Percentiles rank a stretch among this genome's conserved stretches.
These are phyloP conservation scores for Corythornis leucogaster DNA, from an alignment of 2,797 vertebrate species.

Conservation along the genomic window DNA sequence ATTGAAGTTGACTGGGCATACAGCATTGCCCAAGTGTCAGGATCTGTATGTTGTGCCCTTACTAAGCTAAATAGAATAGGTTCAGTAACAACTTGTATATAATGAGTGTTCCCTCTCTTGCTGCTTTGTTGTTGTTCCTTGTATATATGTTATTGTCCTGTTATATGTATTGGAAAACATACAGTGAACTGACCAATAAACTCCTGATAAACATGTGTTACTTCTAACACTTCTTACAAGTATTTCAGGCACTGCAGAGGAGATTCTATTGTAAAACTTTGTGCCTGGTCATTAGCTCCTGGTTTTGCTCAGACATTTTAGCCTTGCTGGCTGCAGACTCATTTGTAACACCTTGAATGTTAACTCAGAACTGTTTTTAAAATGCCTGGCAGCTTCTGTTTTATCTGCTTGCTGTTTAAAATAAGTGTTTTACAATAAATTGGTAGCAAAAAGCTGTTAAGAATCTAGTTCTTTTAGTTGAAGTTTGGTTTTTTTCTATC, in stretches of 20 bases:
- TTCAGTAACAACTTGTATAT: not conserved
- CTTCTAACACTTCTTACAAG: not conserved
- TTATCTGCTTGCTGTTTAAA: not conserved
- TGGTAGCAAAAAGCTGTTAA: not conserved
- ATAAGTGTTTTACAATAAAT: not conserved
- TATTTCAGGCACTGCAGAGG: not conserved
- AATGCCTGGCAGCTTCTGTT: not conserved
- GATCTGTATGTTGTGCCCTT: not conserved
- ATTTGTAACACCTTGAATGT: not conserved
- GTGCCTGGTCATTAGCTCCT: not conserved
- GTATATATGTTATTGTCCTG: too few species aligned
- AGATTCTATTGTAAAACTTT: not conserved
- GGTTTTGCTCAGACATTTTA: not conserved
- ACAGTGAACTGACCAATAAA: not conserved
- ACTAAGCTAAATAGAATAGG: not conserved
- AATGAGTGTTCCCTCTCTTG: not conserved
- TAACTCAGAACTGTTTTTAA: not conserved
- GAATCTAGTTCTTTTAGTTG: not conserved
- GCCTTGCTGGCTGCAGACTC: not conserved
- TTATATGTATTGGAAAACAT: not conserved
- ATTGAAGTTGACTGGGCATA: not conserved
- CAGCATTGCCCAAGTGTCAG: not conserved
- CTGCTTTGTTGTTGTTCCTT: not conserved
- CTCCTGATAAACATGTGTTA: not conserved
- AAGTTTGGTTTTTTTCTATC: not conserved